Percentiles rank a stretch among this genome's conserved stretches.
These are phyloP conservation scores for Plagodis pulveraria DNA, from an alignment of 2,888 invertebrate species.

Conservation along the genomic window DNA sequence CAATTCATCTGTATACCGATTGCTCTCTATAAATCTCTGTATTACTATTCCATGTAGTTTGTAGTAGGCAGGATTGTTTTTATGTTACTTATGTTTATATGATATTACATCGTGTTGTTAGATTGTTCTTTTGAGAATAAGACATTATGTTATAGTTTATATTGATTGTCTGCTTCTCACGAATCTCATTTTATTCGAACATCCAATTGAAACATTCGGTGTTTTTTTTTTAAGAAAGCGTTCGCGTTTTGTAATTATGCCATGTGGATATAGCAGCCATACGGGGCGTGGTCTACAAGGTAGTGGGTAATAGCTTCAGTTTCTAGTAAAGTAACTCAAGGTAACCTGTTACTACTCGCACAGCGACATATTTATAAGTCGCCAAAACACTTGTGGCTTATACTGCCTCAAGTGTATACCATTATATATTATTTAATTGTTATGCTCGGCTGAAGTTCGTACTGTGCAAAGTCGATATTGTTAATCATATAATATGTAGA, in stretches of 20 bases:
- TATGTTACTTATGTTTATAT: background rate
- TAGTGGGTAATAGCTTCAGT: conserved; percentile 1
- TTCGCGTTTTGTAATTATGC: background rate
- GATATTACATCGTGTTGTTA: background rate
- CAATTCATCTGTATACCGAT: background rate
- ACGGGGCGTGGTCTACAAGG: conserved; percentile 1
- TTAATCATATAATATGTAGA: too few species aligned
- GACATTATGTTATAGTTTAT: background rate
- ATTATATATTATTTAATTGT: background rate
- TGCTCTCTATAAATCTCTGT: background rate
- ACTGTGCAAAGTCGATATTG: too few species aligned
- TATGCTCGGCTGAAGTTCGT: background rate
- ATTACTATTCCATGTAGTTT: too few species aligned
- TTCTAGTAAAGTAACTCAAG: conserved; percentile 1
- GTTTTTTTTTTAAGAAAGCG: too few species aligned
- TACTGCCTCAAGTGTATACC: conserved; percentile 5
- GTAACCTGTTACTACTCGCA: background rate
- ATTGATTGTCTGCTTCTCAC: background rate
- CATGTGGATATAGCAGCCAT: background rate
- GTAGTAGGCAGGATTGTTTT: too few species aligned
- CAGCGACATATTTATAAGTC: background rate
- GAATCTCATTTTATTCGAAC: conserved; percentile 2
- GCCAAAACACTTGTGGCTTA: conserved; percentile 8
- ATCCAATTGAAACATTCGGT: background rate
- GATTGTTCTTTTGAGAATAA: background rate